These are phyloP conservation scores for Emydoidea blandingii DNA, from an alignment of 2,797 vertebrate genomes.

Conservation along the genomic window DNA sequence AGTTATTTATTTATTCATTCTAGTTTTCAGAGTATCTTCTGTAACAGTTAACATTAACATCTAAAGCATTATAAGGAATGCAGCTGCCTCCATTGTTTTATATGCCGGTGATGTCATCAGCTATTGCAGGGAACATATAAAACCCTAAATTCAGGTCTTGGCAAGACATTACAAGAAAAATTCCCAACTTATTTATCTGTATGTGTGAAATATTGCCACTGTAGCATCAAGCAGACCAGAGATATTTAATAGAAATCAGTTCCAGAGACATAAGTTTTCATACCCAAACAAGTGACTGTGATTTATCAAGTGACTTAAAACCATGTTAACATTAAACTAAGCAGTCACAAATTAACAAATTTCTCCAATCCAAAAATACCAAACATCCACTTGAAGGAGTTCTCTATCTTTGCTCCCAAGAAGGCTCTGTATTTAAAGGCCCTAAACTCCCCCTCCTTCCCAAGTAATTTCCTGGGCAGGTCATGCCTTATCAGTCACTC, in stretches of 20 bases:
- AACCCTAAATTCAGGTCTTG: not conserved
- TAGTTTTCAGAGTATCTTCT: not conserved
- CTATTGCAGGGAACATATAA: not conserved
- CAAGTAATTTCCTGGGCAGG: not conserved
- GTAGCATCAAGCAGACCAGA: not conserved
- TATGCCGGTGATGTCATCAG: not conserved
- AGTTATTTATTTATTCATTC: not conserved
- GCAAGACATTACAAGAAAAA: not conserved
- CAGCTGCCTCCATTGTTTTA: not conserved
- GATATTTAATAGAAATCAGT: not conserved
- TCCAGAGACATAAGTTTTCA: not conserved
- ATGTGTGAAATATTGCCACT: not conserved
- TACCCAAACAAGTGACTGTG: not conserved
- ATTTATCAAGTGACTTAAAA: not conserved
- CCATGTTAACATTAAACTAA: not conserved
- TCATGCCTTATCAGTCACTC: not conserved
- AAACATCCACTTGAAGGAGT: not conserved
- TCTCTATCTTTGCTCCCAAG: not conserved
- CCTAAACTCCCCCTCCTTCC: not conserved
- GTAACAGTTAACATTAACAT: not conserved
- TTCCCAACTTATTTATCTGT: not conserved
- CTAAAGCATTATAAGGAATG: not conserved
- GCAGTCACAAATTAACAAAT: not conserved
- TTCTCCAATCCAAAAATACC: not conserved
- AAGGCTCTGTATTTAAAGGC: not conserved